Evolutionary conservation across 2,797 vertebrate genomes (phyloP).

Genomic region (Cuculus canorus): DNA sequence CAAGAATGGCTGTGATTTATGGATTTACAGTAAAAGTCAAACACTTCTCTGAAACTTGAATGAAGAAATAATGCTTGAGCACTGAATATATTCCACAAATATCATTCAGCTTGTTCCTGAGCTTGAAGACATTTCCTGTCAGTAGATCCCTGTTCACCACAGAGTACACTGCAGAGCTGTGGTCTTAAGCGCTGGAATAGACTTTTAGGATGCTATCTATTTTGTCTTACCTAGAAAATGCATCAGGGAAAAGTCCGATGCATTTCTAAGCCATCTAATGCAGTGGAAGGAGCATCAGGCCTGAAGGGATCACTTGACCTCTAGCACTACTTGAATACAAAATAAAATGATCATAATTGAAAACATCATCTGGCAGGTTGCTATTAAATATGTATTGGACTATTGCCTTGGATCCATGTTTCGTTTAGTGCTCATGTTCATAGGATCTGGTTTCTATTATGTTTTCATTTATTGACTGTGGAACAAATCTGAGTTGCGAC

Average conservation of each 20-base stretch:
- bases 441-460: conserved; percentile 43
- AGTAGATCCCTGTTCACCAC: background rate
- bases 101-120: background rate
- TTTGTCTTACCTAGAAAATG: background rate
- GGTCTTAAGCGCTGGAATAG: background rate
- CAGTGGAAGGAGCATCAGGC: background rate
- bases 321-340: background rate
- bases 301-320: background rate
- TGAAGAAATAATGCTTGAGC: background rate
- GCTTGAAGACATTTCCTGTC: background rate
- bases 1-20: conserved; percentile 28
- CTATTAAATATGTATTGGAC: conserved; percentile 18
- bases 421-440: conserved; percentile 10
- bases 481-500: background rate
- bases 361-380: conserved; percentile 20
- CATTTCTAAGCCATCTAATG: background rate
- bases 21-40: conserved; percentile 30
- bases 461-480: background rate
- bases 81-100: conserved; percentile 13
- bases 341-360: background rate
- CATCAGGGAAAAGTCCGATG: background rate
- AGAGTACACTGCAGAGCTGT: background rate
- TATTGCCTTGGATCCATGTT: conserved; percentile 6
- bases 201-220: background rate
- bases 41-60: conserved; percentile 11